These are phyloP conservation scores for Melanotus villosus DNA, from an alignment of 2,888 invertebrate species.

Conservation along the genomic window DNA sequence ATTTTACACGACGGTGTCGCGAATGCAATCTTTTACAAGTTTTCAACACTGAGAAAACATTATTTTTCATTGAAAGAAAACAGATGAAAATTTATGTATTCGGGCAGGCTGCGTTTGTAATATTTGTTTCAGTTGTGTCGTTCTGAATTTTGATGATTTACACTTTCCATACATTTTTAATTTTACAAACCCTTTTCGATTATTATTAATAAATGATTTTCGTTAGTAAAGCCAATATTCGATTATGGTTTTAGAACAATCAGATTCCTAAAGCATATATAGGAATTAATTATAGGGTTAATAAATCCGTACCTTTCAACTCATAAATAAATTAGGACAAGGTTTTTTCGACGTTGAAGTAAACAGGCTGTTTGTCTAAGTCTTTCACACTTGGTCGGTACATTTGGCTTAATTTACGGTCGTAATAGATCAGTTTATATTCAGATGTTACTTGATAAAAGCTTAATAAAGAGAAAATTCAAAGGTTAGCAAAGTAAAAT, in stretches of 20 bases:
- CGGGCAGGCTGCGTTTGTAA: not conserved
- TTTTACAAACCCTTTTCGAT: not conserved
- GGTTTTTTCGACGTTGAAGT: not conserved
- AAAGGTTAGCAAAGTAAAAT: too few species aligned
- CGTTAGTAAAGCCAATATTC: not conserved
- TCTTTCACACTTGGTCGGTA: too few species aligned
- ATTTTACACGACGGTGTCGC: constrained; percentile 41
- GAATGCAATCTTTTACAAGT: constrained; percentile 27
- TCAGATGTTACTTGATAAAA: too few species aligned
- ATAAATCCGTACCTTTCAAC: not conserved
- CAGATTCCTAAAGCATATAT: not conserved
- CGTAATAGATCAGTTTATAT: too few species aligned
- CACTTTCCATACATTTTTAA: not conserved
- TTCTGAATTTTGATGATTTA: constrained; percentile 9
- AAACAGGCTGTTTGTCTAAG: constrained; percentile 15
- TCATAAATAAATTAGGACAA: constrained; percentile 14
- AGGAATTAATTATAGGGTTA: not conserved
- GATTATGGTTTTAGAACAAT: not conserved
- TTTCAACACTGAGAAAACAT: constrained; percentile 22
- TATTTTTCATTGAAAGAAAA: constrained; percentile 25
- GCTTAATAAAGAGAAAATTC: too few species aligned
- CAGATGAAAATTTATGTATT: constrained; percentile 26
- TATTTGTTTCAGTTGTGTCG: constrained; percentile 21
- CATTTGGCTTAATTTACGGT: too few species aligned
- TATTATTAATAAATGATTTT: not conserved